These are phyloP conservation scores for Fragariocoptes setiger DNA, from an alignment of 1,140 invertebrate species.

Conservation along the genomic window DNA sequence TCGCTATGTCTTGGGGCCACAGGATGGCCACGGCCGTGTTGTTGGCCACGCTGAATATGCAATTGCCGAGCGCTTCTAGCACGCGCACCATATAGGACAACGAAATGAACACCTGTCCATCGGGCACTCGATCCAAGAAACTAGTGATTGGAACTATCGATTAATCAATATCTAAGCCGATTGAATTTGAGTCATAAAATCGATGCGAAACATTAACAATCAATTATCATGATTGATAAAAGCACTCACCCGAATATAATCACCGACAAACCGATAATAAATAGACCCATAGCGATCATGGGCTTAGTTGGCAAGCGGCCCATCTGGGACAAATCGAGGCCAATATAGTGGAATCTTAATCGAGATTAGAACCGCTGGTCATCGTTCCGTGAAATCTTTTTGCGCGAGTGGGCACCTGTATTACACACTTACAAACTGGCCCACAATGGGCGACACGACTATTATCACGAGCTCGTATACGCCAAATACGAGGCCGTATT, in stretches of 20 bases:
- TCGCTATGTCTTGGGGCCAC: constrained; percentile 58
- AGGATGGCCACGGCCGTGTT: constrained; percentile 77
- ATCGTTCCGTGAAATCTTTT: constrained; percentile 8
- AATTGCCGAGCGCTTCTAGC: constrained; percentile 63
- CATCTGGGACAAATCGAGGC: no score
- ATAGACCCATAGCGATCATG: constrained; percentile 51
- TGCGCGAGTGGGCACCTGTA: no score
- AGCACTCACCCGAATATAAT: constrained; percentile 34
- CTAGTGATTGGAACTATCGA: no score
- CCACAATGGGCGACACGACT: constrained; percentile 52
- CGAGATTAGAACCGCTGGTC: no score
- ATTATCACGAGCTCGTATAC: constrained; percentile 72
- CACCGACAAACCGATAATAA: constrained; percentile 33
- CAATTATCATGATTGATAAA: no score
- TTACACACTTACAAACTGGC: constrained; percentile 30
- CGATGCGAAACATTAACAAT: no score
- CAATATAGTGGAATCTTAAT: no score
- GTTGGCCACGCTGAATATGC: constrained; percentile 58
- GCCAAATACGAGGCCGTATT: constrained; percentile 69
- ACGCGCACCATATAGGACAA: constrained; percentile 54
- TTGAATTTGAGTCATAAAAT: no score
- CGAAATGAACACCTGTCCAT: constrained; percentile 43
- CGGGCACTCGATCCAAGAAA: constrained; percentile 42
- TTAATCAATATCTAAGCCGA: no score
- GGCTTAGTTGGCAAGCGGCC: constrained; percentile 29